Base-by-base conservation (phyloP, 1,140 invertebrate species). In the Spodoptera litura region DNA sequence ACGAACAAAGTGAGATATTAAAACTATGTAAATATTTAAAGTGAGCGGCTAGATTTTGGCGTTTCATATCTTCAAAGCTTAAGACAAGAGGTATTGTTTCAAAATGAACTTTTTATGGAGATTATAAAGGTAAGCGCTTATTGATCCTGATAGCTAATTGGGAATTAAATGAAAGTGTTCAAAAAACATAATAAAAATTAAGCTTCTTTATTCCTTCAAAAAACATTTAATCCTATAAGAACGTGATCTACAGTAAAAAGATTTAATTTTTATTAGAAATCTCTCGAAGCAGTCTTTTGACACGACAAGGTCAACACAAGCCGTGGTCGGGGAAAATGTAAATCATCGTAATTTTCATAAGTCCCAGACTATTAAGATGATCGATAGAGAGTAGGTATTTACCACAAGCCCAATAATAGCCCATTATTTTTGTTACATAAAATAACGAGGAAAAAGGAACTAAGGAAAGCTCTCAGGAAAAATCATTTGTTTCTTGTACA, bases 291-390 rank as follows among this genome's bases (percentile, higher is more conserved):
- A n/a, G 31, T 13, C 31, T 62, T 62, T 61, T 35, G 27, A 38
- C 59, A 44, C 31, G 31, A 62, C 25, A 25, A 25, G 55, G 55
- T 15, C 59, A 62, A 38, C 35, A 38, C 13, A 58, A 58, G 6
- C 20, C 15, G 25, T 11, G 55, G 15, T 38, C 59, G 12, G 35
- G 13, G 13, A 62, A 62, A 62, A 62, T 62, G 59, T 44, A 62
- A 62, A 62, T 62, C 35, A 62, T 38, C 31, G 31, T 62, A 62
- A 62, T 62, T 62, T 62, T 62, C 59, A 38, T 62, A 62, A 62
- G n/a, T 35, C 59, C n/a, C 13, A 38, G 4, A 38, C 25, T 35
- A 61, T n/a, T 38, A 13, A 10, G 38, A n/a, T 38, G 59, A 62
- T 62, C 35, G 59, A 62, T 62, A 38, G 59, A 56, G 53, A 62